phyloP scores from a whole-genome alignment of 1,140 invertebrate species.

The Heliconius hermathena region DNA sequence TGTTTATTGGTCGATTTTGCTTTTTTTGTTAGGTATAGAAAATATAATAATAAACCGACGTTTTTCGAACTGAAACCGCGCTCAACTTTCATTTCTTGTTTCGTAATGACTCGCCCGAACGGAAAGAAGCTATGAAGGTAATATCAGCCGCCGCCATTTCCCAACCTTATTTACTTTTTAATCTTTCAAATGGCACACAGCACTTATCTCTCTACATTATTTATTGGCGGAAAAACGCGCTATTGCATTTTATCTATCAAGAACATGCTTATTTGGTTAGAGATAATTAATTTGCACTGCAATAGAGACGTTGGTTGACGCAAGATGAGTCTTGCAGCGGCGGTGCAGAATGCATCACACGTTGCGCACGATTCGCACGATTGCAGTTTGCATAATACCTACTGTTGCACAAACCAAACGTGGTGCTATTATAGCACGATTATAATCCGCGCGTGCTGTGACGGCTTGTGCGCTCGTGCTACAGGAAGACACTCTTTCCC shows the following conservation, averaged over 20 bases:
- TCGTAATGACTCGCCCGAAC: conserved; percentile 73
- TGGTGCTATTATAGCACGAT: conserved; percentile 66
- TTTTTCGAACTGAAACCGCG: conserved; percentile 62
- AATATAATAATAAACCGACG: conserved; percentile 40
- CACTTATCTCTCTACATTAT: not conserved
- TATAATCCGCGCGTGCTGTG: conserved; percentile 72
- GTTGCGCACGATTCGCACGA: conserved; percentile 70
- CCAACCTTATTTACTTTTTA: conserved; percentile 56
- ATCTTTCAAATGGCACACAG: not conserved
- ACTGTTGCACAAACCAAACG: conserved; percentile 75
- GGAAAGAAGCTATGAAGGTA: conserved; percentile 59
- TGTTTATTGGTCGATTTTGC: not conserved
- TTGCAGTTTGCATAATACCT: conserved; percentile 71
- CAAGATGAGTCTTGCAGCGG: conserved; percentile 33
- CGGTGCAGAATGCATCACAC: conserved; percentile 43
- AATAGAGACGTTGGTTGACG: conserved; percentile 25
- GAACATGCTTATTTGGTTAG: conserved; percentile 4
- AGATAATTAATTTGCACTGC: conserved; percentile 28
- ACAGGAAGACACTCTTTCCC: conserved; percentile 67
- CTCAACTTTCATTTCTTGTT: conserved; percentile 77
- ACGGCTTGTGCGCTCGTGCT: conserved; percentile 66
- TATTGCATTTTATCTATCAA: conserved; percentile 18
- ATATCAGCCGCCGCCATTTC: conserved; percentile 54
- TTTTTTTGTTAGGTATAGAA: not conserved
- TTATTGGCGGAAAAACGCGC: conserved; percentile 12